A percentile compares a stretch with the other conserved stretches of the same genome.
Conservation (phyloP, 1,140 invertebrate genomes). For the Bombus breviceps region DNA sequence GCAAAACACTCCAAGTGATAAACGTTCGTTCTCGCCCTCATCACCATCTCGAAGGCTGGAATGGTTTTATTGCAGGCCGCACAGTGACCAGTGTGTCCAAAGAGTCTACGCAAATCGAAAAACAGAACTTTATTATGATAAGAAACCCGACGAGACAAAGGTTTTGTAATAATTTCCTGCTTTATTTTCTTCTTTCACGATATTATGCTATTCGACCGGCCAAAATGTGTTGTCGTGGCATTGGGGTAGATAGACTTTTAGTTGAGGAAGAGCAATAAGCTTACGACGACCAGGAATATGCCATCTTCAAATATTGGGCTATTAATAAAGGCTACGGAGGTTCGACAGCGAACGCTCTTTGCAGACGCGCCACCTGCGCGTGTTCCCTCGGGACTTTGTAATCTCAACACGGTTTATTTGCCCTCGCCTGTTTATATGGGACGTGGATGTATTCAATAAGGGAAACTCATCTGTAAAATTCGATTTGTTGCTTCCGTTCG, state of each 20-base stretch:
- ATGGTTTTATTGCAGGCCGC: constrained; percentile 96
- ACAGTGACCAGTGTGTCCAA: constrained; percentile 96
- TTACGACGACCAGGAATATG: constrained; percentile 74
- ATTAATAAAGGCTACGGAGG: constrained; percentile 78
- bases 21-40: constrained; percentile 96
- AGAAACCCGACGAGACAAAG: background rate
- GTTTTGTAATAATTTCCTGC: background rate
- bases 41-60: constrained; percentile 98
- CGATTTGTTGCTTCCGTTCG: constrained; percentile 69
- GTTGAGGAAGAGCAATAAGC: constrained; percentile 68
- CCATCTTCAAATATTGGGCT: constrained; percentile 79
- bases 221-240: constrained; percentile 1
- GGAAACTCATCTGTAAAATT: constrained; percentile 79
- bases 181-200: background rate
- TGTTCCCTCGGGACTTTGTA: constrained; percentile 76
- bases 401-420: constrained; percentile 80
- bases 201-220: background rate
- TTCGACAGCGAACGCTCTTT: constrained; percentile 70
- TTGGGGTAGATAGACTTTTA: constrained; percentile 34
- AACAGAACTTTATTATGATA: background rate
- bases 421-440: constrained; percentile 75
- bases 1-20: constrained; percentile 98
- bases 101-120: constrained; percentile 86
- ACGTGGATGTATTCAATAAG: constrained; percentile 77
- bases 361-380: constrained; percentile 76